These are phyloP conservation scores for Conchocele bisecta DNA, from an alignment of 2,888 invertebrate genomes.

Conservation along the genomic window DNA sequence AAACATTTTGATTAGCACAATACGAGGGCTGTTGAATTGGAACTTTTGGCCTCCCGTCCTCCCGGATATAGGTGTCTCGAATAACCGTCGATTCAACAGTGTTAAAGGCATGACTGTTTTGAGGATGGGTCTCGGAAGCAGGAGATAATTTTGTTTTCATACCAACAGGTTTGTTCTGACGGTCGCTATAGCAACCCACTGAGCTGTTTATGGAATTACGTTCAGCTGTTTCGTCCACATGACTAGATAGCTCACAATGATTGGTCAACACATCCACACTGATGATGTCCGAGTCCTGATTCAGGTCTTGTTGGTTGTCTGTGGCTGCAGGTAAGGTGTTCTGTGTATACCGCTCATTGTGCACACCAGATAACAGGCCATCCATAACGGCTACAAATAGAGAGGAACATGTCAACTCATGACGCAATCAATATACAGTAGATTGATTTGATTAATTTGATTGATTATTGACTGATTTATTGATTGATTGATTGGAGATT, in stretches of 20 bases:
- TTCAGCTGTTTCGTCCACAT: slow-evolving; percentile 33
- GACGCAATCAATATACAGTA: no score
- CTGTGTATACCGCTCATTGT: slow-evolving; percentile 47
- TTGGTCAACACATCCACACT: slow-evolving; percentile 56
- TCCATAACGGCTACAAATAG: slow-evolving; percentile 46
- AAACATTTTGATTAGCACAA: slow-evolving; percentile 39
- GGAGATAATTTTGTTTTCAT: slow-evolving; percentile 67
- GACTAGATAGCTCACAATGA: slow-evolving; percentile 45
- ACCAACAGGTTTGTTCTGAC: slow-evolving; percentile 47
- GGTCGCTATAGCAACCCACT: slow-evolving; percentile 35
- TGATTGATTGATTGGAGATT: no score
- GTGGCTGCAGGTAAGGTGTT: no score
- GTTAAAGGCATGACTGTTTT: slow-evolving; percentile 68
- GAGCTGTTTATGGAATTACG: slow-evolving; percentile 28
- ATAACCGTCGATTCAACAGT: slow-evolving; percentile 52
- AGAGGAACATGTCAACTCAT: no score
- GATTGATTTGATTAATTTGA: no score
- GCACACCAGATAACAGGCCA: slow-evolving; percentile 52
- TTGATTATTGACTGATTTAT: no score
- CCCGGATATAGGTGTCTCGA: slow-evolving; percentile 59
- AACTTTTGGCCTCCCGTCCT: slow-evolving; percentile 67
- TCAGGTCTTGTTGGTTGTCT: slow-evolving; percentile 32
- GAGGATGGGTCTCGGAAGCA: slow-evolving; percentile 68
- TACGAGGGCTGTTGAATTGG: slow-evolving; percentile 33
- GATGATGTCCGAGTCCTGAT: slow-evolving; percentile 47